Evolutionary conservation across 2,113 vertebrate species (phyloP).

Genomic region (Suricata suricatta): DNA sequence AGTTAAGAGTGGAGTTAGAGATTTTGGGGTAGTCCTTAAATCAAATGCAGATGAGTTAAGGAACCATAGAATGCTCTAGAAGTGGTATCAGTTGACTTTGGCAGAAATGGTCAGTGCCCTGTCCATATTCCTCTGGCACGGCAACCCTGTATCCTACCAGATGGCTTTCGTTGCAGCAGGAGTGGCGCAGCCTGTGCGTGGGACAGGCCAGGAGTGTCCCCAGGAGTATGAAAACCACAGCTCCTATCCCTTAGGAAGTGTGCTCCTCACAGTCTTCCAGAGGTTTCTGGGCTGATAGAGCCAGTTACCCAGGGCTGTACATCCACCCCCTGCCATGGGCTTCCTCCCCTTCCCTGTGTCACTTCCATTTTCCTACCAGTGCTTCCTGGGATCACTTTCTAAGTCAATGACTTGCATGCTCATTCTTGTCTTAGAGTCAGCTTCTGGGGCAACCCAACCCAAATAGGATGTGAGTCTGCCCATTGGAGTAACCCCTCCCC

Average conservation of each 20-base stretch:
- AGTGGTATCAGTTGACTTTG: background rate
- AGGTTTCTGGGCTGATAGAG: background rate
- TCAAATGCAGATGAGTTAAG: background rate
- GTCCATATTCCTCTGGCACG: background rate
- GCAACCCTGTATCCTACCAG: background rate
- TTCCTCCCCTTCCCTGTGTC: background rate
- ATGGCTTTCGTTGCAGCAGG: background rate
- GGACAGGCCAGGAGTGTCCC: background rate
- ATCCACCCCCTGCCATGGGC: background rate
- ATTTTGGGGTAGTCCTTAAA: background rate
- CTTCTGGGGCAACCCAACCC: background rate
- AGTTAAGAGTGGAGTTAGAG: background rate
- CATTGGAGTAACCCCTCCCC: background rate
- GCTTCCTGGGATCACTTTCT: background rate
- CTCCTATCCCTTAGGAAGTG: background rate
- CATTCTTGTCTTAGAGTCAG: background rate
- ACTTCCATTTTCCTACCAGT: background rate
- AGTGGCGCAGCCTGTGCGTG: background rate
- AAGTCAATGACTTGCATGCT: background rate
- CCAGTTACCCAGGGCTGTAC: background rate
- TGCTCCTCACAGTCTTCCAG: background rate
- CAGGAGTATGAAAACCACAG: background rate
- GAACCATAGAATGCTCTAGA: background rate
- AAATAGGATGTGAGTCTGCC: background rate
- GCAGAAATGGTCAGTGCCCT: background rate